phyloP scores from a whole-genome alignment of 1,140 invertebrate genomes.

The Eriosoma lanigerum region DNA sequence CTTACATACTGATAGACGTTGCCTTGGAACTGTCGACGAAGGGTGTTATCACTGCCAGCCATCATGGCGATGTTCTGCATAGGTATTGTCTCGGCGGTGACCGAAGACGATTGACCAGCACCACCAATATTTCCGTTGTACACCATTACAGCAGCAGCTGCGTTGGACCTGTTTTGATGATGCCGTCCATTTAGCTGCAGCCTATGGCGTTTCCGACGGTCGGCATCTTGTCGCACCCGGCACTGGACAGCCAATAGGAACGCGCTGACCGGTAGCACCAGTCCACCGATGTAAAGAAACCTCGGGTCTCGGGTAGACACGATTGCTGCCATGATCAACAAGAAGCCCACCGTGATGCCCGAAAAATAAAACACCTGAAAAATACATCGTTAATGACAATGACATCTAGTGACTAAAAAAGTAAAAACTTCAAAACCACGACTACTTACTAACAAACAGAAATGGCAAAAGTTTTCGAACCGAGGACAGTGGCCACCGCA shows the following conservation, averaged over 20 bases:
- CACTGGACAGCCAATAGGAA: constrained; percentile 65
- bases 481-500: constrained; percentile 67
- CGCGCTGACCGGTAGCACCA: constrained; percentile 64
- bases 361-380: constrained; percentile 66
- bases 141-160: background rate
- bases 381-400: too few relatives aligned
- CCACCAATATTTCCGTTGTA: too few relatives aligned
- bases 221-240: constrained; percentile 63
- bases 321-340: constrained; percentile 65
- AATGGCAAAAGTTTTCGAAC: constrained; percentile 69
- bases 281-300: constrained; percentile 65
- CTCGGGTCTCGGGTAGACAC: constrained; percentile 64
- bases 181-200: constrained; percentile 35
- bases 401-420: too few relatives aligned
- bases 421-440: too few relatives aligned
- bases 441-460: constrained; percentile 64
- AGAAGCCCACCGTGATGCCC: constrained; percentile 65
- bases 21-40: constrained; percentile 25
- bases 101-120: background rate
- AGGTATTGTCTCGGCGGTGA: constrained; percentile 1
- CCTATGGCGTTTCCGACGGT: constrained; percentile 59
- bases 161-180: constrained; percentile 16
- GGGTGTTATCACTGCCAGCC: background rate
- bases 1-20: constrained; percentile 35
- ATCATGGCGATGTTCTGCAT: constrained; percentile 11